Percentiles rank a stretch among this genome's conserved stretches.
Evolutionary conservation across 2,113 vertebrate species (phyloP).

Genomic region (Acrocephalus arundinaceus): DNA sequence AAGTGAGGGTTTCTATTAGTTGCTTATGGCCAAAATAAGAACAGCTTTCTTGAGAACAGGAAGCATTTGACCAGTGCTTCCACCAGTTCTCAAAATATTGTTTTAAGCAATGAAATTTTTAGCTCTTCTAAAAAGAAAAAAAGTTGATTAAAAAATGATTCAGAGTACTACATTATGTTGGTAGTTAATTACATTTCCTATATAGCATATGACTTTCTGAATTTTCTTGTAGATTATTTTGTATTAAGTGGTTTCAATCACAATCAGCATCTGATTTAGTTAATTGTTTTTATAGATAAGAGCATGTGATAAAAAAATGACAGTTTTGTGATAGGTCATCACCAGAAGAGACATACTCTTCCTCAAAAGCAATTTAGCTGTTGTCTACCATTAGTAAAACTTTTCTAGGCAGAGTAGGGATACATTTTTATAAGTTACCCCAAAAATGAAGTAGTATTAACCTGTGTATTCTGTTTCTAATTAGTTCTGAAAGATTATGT

Average conservation of each 20-base stretch:
- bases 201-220: not conserved
- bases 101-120: not conserved
- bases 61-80: not conserved
- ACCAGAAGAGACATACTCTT: not conserved
- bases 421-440: not conserved
- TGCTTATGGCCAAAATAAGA: not conserved
- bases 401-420: not conserved
- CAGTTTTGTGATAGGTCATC: not conserved
- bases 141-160: not conserved
- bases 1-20: not conserved
- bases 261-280: not conserved
- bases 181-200: not conserved
- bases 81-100: not conserved
- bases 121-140: not conserved
- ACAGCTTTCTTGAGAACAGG: not conserved
- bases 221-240: not conserved
- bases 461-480: slow-evolving; percentile 34
- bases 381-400: not conserved
- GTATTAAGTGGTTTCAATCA: not conserved
- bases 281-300: not conserved
- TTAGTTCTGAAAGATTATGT: not conserved
- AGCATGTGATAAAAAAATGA: not conserved
- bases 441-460: not conserved
- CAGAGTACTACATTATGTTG: not conserved
- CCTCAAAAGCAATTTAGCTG: not conserved